Base-by-base conservation (phyloP, 2,797 vertebrate species). In the Cuniculus paca region DNA sequence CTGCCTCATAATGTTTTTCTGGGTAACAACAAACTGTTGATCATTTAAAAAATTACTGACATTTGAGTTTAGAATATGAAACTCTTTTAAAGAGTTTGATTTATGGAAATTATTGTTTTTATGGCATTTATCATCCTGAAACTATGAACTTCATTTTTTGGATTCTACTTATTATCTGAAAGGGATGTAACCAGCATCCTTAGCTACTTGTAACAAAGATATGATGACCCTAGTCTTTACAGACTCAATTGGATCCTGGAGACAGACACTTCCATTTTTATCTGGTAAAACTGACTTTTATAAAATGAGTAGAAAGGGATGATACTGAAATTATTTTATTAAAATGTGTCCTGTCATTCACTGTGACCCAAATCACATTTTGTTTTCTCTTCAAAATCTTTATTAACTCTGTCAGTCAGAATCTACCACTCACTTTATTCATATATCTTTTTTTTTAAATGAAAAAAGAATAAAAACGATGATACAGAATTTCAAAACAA, bases 41-140 rank as follows among this genome's bases (percentile, higher is more conserved):
- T 60, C 75, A 86, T 90, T 90, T 36, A 60, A 34, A 16, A 86
- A 74, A 75, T 77, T 72, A 34, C 34, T 63, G 65, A 82, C 48
- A 72, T 81, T 79, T 78, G 81, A 87, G 31, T 72, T 82, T 83
- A 83, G 70, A 87, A 48, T 92, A 83, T 61, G 10, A 80, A 80
- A 54, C 6, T 39, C 26, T 45, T 72, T 2, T 89, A 28, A 92
- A 79, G 56, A 82, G 8, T 70, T 92, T 79, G 61, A 14, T 52
- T 82, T 58, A 56, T 61, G 45, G 12, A 54, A 85, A 68, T 50
- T 82, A 77, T 6, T 70, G 50, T 88, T 89, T 75, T 81, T 42
- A 87, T 50, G 90, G 20, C 34, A 9, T 56, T 54, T 48, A 20
- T 13, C 13, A 83, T 83, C 61, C 56, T 72, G 65, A 90, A 75